These are phyloP conservation scores for Thelaira solivaga DNA, from an alignment of 2,888 invertebrate genomes.

Conservation along the genomic window DNA sequence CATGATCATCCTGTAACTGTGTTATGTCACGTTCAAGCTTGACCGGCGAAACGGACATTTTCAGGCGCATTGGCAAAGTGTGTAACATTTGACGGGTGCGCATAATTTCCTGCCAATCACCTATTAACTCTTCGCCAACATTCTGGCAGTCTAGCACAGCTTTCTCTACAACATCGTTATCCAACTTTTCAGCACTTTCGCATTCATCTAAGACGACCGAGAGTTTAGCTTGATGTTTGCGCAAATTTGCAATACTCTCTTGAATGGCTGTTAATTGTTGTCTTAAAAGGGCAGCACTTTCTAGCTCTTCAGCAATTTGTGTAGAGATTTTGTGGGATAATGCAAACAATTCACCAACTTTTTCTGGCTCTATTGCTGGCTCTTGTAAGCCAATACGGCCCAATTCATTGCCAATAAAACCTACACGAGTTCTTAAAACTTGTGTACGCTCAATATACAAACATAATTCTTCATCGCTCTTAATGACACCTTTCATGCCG, in stretches of 20 bases:
- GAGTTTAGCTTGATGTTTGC: constrained; percentile 83
- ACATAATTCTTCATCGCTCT: constrained; percentile 88
- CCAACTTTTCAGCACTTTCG: constrained; percentile 84
- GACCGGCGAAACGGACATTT: constrained; percentile 87
- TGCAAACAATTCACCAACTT: constrained; percentile 84
- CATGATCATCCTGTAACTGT: constrained; percentile 85
- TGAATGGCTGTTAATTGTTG: constrained; percentile 86
- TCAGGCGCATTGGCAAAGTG: constrained; percentile 85
- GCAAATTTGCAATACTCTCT: constrained; percentile 83
- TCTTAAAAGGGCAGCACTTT: constrained; percentile 84
- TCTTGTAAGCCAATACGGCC: constrained; percentile 86
- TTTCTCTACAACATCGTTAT: constrained; percentile 87
- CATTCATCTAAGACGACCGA: constrained; percentile 84
- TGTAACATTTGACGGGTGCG: constrained; percentile 86
- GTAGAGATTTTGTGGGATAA: constrained; percentile 85
- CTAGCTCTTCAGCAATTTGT: constrained; percentile 86
- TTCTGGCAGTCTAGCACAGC: constrained; percentile 85
- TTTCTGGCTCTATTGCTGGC: constrained; percentile 84
- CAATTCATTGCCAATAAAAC: constrained; percentile 87
- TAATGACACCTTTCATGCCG: constrained; percentile 86
- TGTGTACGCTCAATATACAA: constrained; percentile 89
- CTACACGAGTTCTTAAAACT: constrained; percentile 85
- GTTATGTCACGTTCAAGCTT: constrained; percentile 87
- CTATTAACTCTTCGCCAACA: constrained; percentile 83
- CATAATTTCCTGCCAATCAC: constrained; percentile 88